Base-by-base conservation (phyloP, 2,113 vertebrate species). In the Gallinago paraguaiae region DNA sequence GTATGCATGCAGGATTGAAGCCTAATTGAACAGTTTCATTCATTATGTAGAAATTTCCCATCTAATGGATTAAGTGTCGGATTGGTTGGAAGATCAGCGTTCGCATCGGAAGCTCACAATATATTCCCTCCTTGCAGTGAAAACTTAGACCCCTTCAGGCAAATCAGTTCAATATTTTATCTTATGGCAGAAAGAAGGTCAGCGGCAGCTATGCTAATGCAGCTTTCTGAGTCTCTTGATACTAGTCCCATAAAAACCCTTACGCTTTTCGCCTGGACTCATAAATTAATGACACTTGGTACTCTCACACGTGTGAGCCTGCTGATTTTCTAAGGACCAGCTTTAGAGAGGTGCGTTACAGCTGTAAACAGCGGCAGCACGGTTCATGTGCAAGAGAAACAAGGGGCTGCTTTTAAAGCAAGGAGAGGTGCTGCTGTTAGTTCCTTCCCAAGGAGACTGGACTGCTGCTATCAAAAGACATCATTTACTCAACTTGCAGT, bases 161-260 rank as follows among this genome's bases (percentile, higher is more conserved):
- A 13, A n/a, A 65, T 72, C 28, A 59, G 61, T 82, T 95, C 78
- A 93, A n/a, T 91, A 87, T 91, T 94, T 97, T 70, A 85, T 92
- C 70, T 56, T 75, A 5, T 13, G 84, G 81, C 25, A 92, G 69
- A 72, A 87, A 75, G 28, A 35, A 76, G 61, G 77, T 74, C 77
- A 82, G 54, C 39, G 70, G 54, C 77, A 89, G 65, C 24, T 68
- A 61, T 67, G 16, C 25, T 93, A 82, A 86, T 89, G 86, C 35
- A 67, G 77, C 45, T 96, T 71, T 91, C 45, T 60, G 65, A 79
- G 53, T 71, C 86, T 82, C 92, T 82, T 85, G 57, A 57, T 82
- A 61, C 23, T 20, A 51, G 70, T 74, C 30, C 33, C 45, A 70
- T 67, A 77, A 91, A 93, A 90, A 18, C 46, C 54, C 35, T 67